Evolutionary conservation across 37 sponge, comb jelly and placozoan species (phyloP).

Genomic region (Petrosia ficiformis): DNA sequence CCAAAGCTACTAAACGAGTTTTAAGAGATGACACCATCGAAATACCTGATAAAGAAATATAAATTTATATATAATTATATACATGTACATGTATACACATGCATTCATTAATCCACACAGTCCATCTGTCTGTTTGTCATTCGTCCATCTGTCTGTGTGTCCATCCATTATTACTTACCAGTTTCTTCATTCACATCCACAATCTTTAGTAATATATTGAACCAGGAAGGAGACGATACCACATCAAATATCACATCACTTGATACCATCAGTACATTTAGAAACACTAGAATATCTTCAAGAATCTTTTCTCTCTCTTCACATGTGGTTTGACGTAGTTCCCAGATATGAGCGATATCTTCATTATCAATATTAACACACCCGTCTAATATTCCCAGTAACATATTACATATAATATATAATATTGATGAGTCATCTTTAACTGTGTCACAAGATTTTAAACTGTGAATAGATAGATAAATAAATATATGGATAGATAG

Average conservation of each 20-base stretch:
- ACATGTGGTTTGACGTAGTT: not conserved
- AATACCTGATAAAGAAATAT: constrained; percentile 12
- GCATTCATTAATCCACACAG: too few relatives aligned
- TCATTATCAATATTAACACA: not conserved
- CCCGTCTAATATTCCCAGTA: not conserved
- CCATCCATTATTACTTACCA: not conserved
- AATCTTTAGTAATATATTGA: constrained; percentile 28
- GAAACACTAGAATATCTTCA: constrained; percentile 35
- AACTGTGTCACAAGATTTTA: not conserved
- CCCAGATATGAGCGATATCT: not conserved
- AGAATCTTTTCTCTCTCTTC: constrained; percentile 26
- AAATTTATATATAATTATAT: too few relatives aligned
- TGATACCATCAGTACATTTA: constrained; percentile 41
- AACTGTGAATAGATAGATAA: too few relatives aligned
- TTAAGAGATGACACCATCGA: constrained; percentile 48
- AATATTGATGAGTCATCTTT: too few relatives aligned
- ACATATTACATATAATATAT: not conserved
- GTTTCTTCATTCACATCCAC: constrained; percentile 18
- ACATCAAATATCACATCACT: constrained; percentile 10
- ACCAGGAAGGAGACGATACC: constrained; percentile 25
- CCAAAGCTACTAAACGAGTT: constrained; percentile 52
- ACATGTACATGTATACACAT: too few relatives aligned
- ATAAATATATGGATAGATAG: too few relatives aligned
- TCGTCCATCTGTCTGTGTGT: too few relatives aligned
- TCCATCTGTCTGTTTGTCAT: too few relatives aligned